Percentiles rank a stretch among this genome's conserved stretches.
Evolutionary conservation across 2,888 invertebrate species (phyloP).

Genomic region (Apamea anceps): DNA sequence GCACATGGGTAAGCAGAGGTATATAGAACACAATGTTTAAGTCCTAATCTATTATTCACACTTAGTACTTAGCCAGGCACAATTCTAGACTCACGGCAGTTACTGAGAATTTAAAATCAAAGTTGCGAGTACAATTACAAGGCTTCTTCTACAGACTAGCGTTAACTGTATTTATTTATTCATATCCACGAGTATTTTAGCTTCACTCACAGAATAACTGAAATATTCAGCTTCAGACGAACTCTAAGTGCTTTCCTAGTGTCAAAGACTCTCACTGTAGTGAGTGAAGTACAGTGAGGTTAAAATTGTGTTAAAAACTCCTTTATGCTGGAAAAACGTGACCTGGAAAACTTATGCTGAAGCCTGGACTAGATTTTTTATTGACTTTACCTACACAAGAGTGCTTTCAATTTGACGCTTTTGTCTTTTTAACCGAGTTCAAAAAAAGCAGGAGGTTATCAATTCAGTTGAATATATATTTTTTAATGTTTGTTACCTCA

Average conservation of each 20-base stretch:
- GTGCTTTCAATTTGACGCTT: background rate
- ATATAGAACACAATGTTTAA: background rate
- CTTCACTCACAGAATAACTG: slow-evolving; percentile 12
- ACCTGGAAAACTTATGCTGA: background rate
- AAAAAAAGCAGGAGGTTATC: no score
- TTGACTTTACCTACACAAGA: background rate
- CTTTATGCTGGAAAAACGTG: background rate
- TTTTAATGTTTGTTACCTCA: no score
- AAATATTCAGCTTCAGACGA: slow-evolving; percentile 33
- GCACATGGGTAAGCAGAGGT: no score
- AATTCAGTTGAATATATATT: no score
- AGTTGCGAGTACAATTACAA: background rate
- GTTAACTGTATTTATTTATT: slow-evolving; percentile 8
- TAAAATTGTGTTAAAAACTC: slow-evolving; percentile 4
- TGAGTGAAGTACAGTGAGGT: slow-evolving; percentile 10
- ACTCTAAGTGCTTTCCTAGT: slow-evolving; percentile 18
- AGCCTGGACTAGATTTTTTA: background rate
- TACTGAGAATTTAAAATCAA: background rate
- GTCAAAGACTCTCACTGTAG: slow-evolving; percentile 19
- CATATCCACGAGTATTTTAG: slow-evolving; percentile 8
- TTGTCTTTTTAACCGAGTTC: background rate
- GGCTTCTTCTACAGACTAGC: background rate
- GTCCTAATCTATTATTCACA: background rate
- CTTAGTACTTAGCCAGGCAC: background rate
- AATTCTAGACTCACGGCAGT: background rate